Evolutionary conservation across 1,140 invertebrate species (phyloP), one percentile per base, ranked within the genome.

Genomic region (Euura saliciscinereae): DNA sequence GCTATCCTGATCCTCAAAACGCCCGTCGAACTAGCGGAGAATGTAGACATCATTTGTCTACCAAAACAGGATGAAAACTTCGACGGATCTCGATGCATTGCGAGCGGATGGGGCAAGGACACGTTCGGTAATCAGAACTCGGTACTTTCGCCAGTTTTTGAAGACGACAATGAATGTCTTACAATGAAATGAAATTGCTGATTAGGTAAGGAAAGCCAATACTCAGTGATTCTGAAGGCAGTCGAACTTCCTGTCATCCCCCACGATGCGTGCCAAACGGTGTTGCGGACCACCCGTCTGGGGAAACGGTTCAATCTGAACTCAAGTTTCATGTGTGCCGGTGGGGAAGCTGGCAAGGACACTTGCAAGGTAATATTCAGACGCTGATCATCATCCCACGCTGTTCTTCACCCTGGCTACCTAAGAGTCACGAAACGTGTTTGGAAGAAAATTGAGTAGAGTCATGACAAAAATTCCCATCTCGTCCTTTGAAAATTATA

Each of bases 71-170:
- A 85, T n/a, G 82, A 85, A 10, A 81, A 89, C 76, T 88, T 91
- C 69, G 82, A 87, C 67, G 78, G 85, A 59, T 82, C 88, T 10
- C 80, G 89, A 3, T 97, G 95, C 81, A 90, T 92, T 69, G 94
- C 93, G 43, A 95, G 91, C 71, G 95, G 95, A 13, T 97, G 95
- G 95, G 95, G 95, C 44, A 96, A 95, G 82, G 90, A 93, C 76
- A 81, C 89, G 5, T 96, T 94, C 76, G 94, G 94, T 91, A 88
- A 84, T 79, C 28, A 28, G 28, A 28, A 28, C 28, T 28, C 28
- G 28, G 28, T 28, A 28, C 28, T 28, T 28, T 28, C 28, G 28
- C 28, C 28, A 28, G 28, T 28, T 28, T 28, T 28, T 28, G 28
- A 28, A 28, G 28, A 28, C 28, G 28, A 28, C 28, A 28, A 28